phyloP scores from a whole-genome alignment of 2,888 invertebrate genomes.

The Hirtodrosophila trivittata region DNA sequence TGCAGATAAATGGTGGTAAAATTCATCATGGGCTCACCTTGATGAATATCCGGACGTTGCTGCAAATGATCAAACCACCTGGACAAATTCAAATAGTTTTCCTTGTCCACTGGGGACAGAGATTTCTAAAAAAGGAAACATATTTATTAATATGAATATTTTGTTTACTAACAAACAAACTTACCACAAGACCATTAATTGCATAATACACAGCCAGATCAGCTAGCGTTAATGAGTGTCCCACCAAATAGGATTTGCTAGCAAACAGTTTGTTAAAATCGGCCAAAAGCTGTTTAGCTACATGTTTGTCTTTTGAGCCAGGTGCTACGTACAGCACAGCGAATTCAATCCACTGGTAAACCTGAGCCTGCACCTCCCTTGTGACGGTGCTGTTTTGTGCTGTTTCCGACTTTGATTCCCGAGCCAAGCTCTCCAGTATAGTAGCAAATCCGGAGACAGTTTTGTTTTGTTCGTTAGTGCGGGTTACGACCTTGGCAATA shows the following conservation, averaged over 20 bases:
- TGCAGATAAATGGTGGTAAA: conserved; percentile 83
- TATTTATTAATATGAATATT: neutral
- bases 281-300: conserved; percentile 77
- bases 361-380: conserved; percentile 84
- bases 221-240: conserved; percentile 86
- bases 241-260: conserved; percentile 86
- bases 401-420: conserved; percentile 83
- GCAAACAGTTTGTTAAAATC: conserved; percentile 86
- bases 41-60: conserved; percentile 87
- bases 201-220: conserved; percentile 89
- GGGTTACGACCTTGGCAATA: conserved; percentile 85
- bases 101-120: conserved; percentile 87
- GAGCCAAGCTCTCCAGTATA: conserved; percentile 85
- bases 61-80: conserved; percentile 92
- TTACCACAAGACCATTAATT: conserved; percentile 88
- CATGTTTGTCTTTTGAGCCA: conserved; percentile 80
- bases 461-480: conserved; percentile 84
- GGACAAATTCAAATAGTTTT: conserved; percentile 88
- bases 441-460: conserved; percentile 85
- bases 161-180: conserved; percentile 41
- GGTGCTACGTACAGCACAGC: conserved; percentile 84
- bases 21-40: conserved; percentile 79
- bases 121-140: conserved; percentile 86
- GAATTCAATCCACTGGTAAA: conserved; percentile 89
- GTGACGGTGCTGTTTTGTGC: conserved; percentile 73